These are phyloP conservation scores for Brotula barbata DNA, from an alignment of 2,797 vertebrate genomes.

Conservation along the genomic window DNA sequence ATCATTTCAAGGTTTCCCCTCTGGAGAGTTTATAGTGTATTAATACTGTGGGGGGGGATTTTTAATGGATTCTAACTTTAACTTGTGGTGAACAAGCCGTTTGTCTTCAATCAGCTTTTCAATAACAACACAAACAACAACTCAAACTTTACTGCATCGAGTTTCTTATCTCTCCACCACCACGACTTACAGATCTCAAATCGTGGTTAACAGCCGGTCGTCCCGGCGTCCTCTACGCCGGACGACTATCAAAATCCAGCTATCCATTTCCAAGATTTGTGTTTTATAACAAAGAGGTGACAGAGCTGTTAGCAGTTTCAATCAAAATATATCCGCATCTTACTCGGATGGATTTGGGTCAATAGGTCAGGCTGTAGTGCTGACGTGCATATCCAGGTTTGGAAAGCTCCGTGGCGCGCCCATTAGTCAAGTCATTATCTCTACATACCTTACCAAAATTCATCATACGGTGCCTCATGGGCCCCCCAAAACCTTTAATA, in stretches of 20 bases:
- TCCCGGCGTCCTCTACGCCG: not conserved
- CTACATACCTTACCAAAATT: conserved; percentile 56
- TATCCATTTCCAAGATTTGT: conserved; percentile 16
- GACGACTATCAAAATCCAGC: not conserved
- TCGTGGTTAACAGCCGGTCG: not conserved
- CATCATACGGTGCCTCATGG: conserved; percentile 2
- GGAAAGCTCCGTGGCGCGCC: conserved; percentile 18
- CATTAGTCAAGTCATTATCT: conserved; percentile 51
- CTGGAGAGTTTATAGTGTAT: not conserved
- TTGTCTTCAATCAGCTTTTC: not conserved
- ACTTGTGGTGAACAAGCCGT: not conserved
- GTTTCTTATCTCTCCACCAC: not conserved
- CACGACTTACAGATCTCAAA: not conserved
- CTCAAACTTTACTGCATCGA: not conserved
- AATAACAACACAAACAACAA: not conserved
- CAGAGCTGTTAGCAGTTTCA: conserved; percentile 13
- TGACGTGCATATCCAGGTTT: conserved; percentile 29
- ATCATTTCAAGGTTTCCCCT: not conserved
- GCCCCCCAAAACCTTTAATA: conserved; percentile 42
- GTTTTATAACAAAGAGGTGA: conserved; percentile 27
- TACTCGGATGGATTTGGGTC: conserved; percentile 30
- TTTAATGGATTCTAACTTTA: not conserved
- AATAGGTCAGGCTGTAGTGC: conserved; percentile 31
- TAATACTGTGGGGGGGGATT: not conserved
- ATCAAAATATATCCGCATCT: too few species aligned